Conservation (phyloP, 2,113 vertebrate species). For the Scatophagus argus region DNA sequence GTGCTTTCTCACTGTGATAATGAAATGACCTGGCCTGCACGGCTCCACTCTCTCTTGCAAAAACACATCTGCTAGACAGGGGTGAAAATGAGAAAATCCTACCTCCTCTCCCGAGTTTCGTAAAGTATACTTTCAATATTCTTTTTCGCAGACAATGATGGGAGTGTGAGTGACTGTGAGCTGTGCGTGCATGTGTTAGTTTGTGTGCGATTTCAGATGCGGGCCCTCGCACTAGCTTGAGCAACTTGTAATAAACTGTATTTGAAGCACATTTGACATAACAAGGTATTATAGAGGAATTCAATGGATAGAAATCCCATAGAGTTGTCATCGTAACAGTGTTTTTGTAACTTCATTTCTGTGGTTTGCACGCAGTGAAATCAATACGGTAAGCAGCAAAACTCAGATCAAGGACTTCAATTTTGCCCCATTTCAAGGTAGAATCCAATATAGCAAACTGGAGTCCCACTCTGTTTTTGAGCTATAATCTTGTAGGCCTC, state of each 20-base stretch:
- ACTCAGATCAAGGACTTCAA: slow-evolving; percentile 68
- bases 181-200: slow-evolving; percentile 20
- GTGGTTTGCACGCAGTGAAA: slow-evolving; percentile 45
- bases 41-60: slow-evolving; percentile 61
- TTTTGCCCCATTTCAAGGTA: slow-evolving; percentile 66
- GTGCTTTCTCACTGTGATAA: slow-evolving; percentile 82
- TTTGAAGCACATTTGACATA: slow-evolving; percentile 66
- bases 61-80: slow-evolving; percentile 76
- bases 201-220: slow-evolving; percentile 26
- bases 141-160: slow-evolving; percentile 60
- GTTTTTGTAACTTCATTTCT: slow-evolving; percentile 59
- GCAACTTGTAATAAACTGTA: slow-evolving; percentile 62
- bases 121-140: slow-evolving; percentile 78
- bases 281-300: slow-evolving; percentile 58
- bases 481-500: slow-evolving; percentile 63
- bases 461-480: slow-evolving; percentile 53
- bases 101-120: slow-evolving; percentile 71
- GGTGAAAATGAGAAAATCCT: slow-evolving; percentile 81
- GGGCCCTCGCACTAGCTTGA: slow-evolving; percentile 1
- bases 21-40: slow-evolving; percentile 81
- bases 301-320: slow-evolving; percentile 53
- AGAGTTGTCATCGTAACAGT: slow-evolving; percentile 61
- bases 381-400: slow-evolving; percentile 69
- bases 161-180: slow-evolving; percentile 49
- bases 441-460: slow-evolving; percentile 65